Evolutionary conservation across 2,113 vertebrate species (phyloP).

Genomic region (Lepus timidus): DNA sequence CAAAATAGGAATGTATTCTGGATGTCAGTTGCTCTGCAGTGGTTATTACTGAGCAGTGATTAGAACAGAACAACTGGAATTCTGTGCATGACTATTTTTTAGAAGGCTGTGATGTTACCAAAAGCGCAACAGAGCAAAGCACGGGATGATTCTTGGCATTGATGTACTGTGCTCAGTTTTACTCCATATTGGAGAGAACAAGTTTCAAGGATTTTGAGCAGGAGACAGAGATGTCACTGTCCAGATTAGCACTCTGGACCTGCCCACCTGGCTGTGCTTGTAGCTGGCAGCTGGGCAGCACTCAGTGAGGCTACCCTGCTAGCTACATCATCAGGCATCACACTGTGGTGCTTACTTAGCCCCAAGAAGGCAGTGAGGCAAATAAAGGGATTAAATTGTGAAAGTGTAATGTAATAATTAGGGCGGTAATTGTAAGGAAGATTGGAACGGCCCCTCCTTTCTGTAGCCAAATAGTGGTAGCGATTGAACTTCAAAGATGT

Average conservation of each 20-base stretch:
- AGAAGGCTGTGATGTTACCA: conserved; percentile 50
- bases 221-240: conserved; percentile 86
- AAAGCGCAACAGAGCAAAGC: conserved; percentile 62
- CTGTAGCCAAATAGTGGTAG: conserved; percentile 38
- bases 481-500: background rate
- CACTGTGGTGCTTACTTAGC: conserved; percentile 75
- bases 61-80: background rate
- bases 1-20: background rate
- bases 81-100: background rate
- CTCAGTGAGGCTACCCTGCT: conserved; percentile 52
- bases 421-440: conserved; percentile 71
- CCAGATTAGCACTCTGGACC: conserved; percentile 86
- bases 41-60: conserved; percentile 17
- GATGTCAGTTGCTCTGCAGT: background rate
- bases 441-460: conserved; percentile 70
- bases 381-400: conserved; percentile 79
- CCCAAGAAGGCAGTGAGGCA: conserved; percentile 81
- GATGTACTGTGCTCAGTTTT: conserved; percentile 73
- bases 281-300: conserved; percentile 84
- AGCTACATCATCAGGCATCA: conserved; percentile 81
- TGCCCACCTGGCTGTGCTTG: conserved; percentile 80
- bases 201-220: conserved; percentile 80
- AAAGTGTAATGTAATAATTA: conserved; percentile 81
- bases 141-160: conserved; percentile 77
- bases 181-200: conserved; percentile 65